Conservation (phyloP, 1,140 invertebrate species). For the Pygmarrhopalites habei region DNA sequence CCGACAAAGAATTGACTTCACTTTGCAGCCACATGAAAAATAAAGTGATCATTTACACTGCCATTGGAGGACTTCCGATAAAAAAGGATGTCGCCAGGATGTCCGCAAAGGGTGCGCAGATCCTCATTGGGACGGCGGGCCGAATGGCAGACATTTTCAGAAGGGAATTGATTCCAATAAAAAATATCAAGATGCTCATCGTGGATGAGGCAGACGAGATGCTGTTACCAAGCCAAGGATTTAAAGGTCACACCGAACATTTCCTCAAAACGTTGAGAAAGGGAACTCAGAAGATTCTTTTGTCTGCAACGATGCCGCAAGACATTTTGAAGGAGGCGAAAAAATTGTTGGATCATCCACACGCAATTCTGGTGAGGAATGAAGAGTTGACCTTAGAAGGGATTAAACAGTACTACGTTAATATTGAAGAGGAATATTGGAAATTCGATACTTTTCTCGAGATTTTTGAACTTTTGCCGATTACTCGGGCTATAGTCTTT, state of each 20-base stretch:
- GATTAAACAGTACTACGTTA: constrained; percentile 20
- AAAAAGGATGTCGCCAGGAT: too few species aligned
- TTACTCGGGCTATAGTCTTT: neutral
- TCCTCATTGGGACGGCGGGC: too few species aligned
- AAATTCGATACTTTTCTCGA: too few species aligned
- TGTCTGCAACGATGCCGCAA: constrained; percentile 20
- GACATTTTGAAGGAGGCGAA: neutral
- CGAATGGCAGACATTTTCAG: too few species aligned
- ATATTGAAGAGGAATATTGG: neutral
- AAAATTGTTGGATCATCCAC: constrained; percentile 4
- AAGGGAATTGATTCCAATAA: too few species aligned
- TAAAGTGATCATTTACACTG: too few species aligned
- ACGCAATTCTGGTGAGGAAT: constrained; percentile 1
- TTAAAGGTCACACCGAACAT: too few species aligned
- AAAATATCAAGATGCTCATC: constrained; percentile 4
- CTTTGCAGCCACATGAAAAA: too few species aligned
- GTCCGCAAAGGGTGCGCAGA: too few species aligned
- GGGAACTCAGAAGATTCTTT: constrained; percentile 12
- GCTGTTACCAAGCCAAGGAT: too few species aligned
- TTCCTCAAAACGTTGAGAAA: neutral
- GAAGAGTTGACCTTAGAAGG: constrained; percentile 23
- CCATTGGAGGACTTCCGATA: too few species aligned
- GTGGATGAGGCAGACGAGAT: constrained; percentile 29
- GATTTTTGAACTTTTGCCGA: neutral
- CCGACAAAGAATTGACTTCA: too few species aligned